phyloP scores from a whole-genome alignment of 2,888 invertebrate genomes.

The Eustalomyia histrio region DNA sequence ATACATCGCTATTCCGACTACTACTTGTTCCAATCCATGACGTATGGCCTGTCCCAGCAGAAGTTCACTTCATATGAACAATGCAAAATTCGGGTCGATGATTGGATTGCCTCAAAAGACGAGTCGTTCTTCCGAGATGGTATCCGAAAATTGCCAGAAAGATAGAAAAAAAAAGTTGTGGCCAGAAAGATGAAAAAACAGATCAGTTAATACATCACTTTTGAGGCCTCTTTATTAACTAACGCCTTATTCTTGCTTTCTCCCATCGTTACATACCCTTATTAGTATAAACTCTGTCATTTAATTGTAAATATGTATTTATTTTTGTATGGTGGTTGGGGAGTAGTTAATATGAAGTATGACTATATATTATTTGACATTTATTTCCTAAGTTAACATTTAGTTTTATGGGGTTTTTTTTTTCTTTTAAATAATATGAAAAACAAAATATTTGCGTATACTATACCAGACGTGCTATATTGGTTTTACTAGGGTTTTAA shows the following conservation, averaged over 20 bases:
- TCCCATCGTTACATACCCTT: not conserved
- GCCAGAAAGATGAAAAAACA: too few relatives aligned
- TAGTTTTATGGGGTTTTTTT: conserved; percentile 17
- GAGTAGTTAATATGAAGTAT: conserved; percentile 64
- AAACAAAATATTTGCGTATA: conserved; percentile 22
- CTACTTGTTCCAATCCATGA: too few relatives aligned
- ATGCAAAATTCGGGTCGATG: too few relatives aligned
- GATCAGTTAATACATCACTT: too few relatives aligned
- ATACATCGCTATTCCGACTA: too few relatives aligned
- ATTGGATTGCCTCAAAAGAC: too few relatives aligned
- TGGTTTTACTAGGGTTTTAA: conserved; percentile 48
- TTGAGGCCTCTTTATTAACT: too few relatives aligned
- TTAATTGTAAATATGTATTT: conserved; percentile 37
- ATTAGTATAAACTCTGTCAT: conserved; percentile 50
- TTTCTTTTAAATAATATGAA: conserved; percentile 19
- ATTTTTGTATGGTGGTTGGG: conserved; percentile 28
- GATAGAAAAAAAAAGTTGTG: too few relatives aligned
- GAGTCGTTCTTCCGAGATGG: too few relatives aligned
- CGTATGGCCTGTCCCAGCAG: too few relatives aligned
- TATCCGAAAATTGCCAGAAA: too few relatives aligned
- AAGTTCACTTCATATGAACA: too few relatives aligned
- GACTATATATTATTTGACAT: conserved; percentile 61
- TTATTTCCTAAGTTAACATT: conserved; percentile 57
- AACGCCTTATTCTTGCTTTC: not conserved
- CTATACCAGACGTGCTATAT: conserved; percentile 54